Base-by-base conservation (phyloP, 1,140 invertebrate species). In the Lithobius niger region DNA sequence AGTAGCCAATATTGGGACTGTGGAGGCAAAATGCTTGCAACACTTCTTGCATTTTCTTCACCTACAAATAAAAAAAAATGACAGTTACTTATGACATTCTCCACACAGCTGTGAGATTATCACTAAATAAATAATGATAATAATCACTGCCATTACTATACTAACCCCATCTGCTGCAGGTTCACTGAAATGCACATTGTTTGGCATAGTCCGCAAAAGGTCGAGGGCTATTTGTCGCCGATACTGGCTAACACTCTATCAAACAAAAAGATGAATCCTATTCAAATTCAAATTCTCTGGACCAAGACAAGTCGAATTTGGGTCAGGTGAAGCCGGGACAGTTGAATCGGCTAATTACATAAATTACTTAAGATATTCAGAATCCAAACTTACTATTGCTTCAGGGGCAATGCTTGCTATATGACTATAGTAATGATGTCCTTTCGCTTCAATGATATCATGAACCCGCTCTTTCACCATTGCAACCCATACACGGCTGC, bases 21-120 rank as follows among this genome's bases (percentile, higher is more conserved):
- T 76, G 74, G 21, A 76, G 65, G 63, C 73, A 76, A 64, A 71
- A 77, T 15, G 73, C 73, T 44, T 71, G 64, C n/a, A 77, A 59
- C 2, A 76, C 72, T 61, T 75, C 68, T 61, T 70, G 69, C 49
- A 73, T 53, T 60, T 72, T 71, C 61, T 68, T 69, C 44, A 74
- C 66, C 73, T 74, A 56, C 57, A 64, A 63, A 2, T 52, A 16
- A 28, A 42, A 28, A 57, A 43, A 15, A 27, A 25, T 27, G 26
- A 16, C n/a, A 19, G 6, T 36, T 36, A 10, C 6, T 36, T 36
- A 36, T n/a, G n/a, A n/a, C 31, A 36, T 36, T 36, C n/a, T 10
- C 31, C n/a, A 36, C 31, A 36, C 6, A 36, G 31, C 6, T 10
- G n/a, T 36, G 6, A 36, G n/a, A 36, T n/a, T n/a, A n/a, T n/a